A percentile compares a stretch with the other conserved stretches of the same genome.
phyloP scores from a whole-genome alignment of 1,140 invertebrate species.

The Forficula auricularia region DNA sequence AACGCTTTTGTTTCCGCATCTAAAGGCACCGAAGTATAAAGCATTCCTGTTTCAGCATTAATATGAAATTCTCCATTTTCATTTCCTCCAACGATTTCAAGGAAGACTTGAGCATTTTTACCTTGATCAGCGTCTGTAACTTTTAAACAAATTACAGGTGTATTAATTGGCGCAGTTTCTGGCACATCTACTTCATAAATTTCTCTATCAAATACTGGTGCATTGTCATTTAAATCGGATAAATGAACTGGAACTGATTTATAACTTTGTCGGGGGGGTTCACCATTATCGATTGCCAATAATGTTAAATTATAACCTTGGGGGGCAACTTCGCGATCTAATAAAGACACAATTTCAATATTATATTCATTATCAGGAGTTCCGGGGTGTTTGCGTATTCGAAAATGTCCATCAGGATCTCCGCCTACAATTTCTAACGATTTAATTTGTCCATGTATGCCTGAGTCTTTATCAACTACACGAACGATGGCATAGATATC shows the following conservation, averaged over 20 bases:
- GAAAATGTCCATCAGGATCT: conserved; percentile 72
- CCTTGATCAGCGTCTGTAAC: conserved; percentile 71
- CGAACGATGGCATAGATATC: conserved; percentile 80
- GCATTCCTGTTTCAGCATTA: conserved; percentile 71
- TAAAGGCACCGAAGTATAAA: conserved; percentile 64
- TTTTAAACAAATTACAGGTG: conserved; percentile 68
- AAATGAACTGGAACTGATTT: conserved; percentile 56
- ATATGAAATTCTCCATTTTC: conserved; percentile 74
- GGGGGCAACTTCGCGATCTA: conserved; percentile 56
- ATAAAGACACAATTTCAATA: conserved; percentile 52
- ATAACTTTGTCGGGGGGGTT: conserved; percentile 54
- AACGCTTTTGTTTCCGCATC: conserved; percentile 77
- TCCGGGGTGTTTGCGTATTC: conserved; percentile 37
- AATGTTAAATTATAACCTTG: conserved; percentile 74
- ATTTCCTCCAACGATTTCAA: conserved; percentile 84
- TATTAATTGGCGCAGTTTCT: conserved; percentile 75
- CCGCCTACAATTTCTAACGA: conserved; percentile 74
- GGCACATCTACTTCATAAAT: conserved; percentile 73
- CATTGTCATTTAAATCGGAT: conserved; percentile 67
- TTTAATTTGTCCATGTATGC: conserved; percentile 64
- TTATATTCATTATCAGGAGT: conserved; percentile 43
- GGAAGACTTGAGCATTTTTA: conserved; percentile 61
- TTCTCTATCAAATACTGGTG: conserved; percentile 72
- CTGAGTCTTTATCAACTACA: conserved; percentile 64
- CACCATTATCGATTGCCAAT: conserved; percentile 64